Evolutionary conservation across 2,888 invertebrate species (phyloP).

Genomic region (Hololepta plana): DNA sequence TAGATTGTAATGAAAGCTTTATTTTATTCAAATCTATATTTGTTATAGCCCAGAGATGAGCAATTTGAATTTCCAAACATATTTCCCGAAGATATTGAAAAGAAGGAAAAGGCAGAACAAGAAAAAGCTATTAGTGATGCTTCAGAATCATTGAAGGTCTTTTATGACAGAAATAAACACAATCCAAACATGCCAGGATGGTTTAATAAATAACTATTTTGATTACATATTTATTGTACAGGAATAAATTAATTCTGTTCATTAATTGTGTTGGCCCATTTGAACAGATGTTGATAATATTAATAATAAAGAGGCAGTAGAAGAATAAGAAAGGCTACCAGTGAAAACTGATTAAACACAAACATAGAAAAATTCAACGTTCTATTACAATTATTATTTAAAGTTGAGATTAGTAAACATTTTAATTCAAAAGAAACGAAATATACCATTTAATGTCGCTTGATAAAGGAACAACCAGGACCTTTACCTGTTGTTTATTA

Average conservation of each 20-base stretch:
- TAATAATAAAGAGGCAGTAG: too few species aligned
- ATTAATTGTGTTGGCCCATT: too few species aligned
- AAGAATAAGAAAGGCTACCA: too few species aligned
- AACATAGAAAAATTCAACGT: too few species aligned
- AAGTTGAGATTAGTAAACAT: too few species aligned
- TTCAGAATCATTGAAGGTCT: constrained; percentile 39
- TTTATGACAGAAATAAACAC: constrained; percentile 43
- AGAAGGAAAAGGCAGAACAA: constrained; percentile 36
- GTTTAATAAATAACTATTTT: constrained; percentile 42
- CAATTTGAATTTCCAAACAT: constrained; percentile 64
- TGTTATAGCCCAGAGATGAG: constrained; percentile 46
- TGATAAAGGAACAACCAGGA: too few species aligned
- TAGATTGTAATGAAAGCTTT: neutral
- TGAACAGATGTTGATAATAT: constrained; percentile 1
- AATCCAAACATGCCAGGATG: constrained; percentile 60
- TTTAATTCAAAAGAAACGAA: too few species aligned
- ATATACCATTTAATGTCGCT: too few species aligned
- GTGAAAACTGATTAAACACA: too few species aligned
- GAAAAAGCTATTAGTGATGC: constrained; percentile 41
- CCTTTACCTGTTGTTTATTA: too few species aligned
- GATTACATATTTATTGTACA: constrained; percentile 1
- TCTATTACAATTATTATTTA: too few species aligned
- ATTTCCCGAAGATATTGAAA: constrained; percentile 28
- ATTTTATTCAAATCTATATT: constrained; percentile 1
- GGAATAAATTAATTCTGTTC: too few species aligned